Evolutionary conservation across 1,140 invertebrate genomes (phyloP), one percentile per base, ranked within the genome.

Genomic region (Nephila pilipes): DNA sequence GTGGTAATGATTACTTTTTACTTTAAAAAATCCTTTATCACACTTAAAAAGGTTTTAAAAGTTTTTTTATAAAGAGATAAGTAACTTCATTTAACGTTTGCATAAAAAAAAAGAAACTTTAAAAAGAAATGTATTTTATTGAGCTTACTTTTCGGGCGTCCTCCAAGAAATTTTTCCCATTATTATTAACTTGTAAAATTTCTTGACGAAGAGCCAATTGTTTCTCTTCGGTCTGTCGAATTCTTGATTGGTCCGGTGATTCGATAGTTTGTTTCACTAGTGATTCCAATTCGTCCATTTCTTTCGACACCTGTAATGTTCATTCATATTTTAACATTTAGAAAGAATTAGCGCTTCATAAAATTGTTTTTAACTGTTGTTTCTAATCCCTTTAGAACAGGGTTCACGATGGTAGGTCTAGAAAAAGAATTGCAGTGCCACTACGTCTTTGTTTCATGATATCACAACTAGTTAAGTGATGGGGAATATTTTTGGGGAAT

Each of bases 111-210:
- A 14, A 29, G 25, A 58, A 25, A 36, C 46, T 55, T 54, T 14
- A 12, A 85, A 90, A 85, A 29, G n/a, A n/a, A n/a, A n/a, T n/a
- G n/a, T 60, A 38, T 18, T 32, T 36, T 18, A 32, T 69, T 25
- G 14, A 18, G 1, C 87, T 25, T 95, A 97, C 97, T 93, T 96
- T 96, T 90, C 96, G 95, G 81, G 96, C 96, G 94, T 97, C 96
- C 88, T 97, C 96, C 94, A 97, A 96, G 95, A 98, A 98, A 94
- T 96, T 96, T 94, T 97, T 96, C 38, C 97, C 97, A 94, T 95
- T 96, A 89, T 96, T 96, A 57, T 96, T 96, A 0, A 97, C 95
- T 55, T 97, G 96, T 5, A 96, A 94, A 94, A 96, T 97, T 83
- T 96, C 95, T 55, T 96, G 96, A 87, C 97, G 96, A 25, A 97